Base-by-base conservation (phyloP, 2,888 invertebrate species). In the Hypolimnas misippus region DNA sequence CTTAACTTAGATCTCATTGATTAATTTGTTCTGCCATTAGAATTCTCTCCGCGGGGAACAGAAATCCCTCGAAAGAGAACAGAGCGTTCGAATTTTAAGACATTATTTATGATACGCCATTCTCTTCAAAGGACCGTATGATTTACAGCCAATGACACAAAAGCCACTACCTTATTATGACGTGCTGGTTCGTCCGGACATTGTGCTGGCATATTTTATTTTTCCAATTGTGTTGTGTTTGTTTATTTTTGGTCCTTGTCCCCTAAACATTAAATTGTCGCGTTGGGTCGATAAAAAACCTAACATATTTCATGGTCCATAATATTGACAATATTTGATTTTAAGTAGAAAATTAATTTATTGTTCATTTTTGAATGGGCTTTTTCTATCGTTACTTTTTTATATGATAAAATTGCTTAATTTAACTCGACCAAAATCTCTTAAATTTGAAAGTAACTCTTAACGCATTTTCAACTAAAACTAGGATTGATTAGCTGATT, bases 111-210 rank as follows among this genome's bases (percentile, higher is more conserved):
- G 87, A 84, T 81, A 73, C 83, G 84, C 87, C 86, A 89, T 91
- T 91, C 87, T 83, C 79, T 85, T 86, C 84, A 87, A 89, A 89
- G 83, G 86, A 87, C 85, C 86, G 81, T 85, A 89, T 91, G 89
- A 92, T 92, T 91, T 92, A 91, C 89, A 85, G 78, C 86, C 82
- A 73, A 72, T 71, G 74, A 77, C 82, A 91, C 91, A 92, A 91
- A 87, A 86, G 89, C 83, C 82, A 79, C 83, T 84, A 79, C 87
- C 85, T 90, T 90, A 92, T 90, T 91, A 91, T 91, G 90, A 90
- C 89, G 86, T 83, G 86, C 83, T 85, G 87, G 86, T 83, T 83
- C 83, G 87, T 82, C 87, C 85, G 79, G 81, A 84, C 86, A 86
- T 91, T 90, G 90, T 90, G 84, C 84, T 83, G 78, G 81, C 80